Percentiles rank a stretch among this genome's conserved stretches.
These are phyloP conservation scores for Calcarius lapponicus DNA, from an alignment of 2,797 vertebrate genomes.

Conservation along the genomic window DNA sequence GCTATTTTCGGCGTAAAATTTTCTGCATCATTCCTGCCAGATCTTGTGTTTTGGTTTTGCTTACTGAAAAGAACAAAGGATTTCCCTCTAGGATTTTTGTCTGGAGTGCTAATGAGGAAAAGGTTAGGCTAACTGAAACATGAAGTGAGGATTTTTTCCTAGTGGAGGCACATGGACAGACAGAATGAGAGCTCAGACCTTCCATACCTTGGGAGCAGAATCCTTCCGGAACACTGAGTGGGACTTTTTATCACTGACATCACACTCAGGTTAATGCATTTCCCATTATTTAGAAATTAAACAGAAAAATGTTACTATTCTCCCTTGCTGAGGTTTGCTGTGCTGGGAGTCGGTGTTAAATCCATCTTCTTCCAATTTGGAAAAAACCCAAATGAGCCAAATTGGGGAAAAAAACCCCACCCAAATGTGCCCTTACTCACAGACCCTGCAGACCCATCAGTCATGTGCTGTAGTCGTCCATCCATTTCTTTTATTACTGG, in stretches of 20 bases:
- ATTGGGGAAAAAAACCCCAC: neutral
- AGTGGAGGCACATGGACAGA: neutral
- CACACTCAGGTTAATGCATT: neutral
- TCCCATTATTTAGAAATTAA: neutral
- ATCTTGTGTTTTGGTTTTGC: constrained; percentile 55
- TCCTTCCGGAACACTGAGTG: neutral
- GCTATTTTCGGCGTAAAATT: constrained; percentile 45
- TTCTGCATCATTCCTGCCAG: constrained; percentile 44
- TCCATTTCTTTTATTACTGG: neutral
- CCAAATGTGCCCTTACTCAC: neutral
- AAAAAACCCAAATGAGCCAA: neutral
- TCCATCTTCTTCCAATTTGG: neutral
- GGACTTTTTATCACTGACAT: neutral
- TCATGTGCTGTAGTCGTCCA: neutral
- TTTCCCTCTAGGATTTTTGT: constrained; percentile 60
- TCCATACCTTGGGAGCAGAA: neutral
- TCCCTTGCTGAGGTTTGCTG: neutral
- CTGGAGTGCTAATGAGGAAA: constrained; percentile 60
- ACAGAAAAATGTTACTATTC: neutral
- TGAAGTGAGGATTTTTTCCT: neutral
- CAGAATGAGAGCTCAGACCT: neutral
- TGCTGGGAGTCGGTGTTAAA: neutral
- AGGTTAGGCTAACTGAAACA: constrained; percentile 36
- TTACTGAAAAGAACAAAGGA: constrained; percentile 63
- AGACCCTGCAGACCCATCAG: neutral